These are phyloP conservation scores for Sclerodermus sp. DNA, from an alignment of 2,888 invertebrate species.

Conservation along the genomic window DNA sequence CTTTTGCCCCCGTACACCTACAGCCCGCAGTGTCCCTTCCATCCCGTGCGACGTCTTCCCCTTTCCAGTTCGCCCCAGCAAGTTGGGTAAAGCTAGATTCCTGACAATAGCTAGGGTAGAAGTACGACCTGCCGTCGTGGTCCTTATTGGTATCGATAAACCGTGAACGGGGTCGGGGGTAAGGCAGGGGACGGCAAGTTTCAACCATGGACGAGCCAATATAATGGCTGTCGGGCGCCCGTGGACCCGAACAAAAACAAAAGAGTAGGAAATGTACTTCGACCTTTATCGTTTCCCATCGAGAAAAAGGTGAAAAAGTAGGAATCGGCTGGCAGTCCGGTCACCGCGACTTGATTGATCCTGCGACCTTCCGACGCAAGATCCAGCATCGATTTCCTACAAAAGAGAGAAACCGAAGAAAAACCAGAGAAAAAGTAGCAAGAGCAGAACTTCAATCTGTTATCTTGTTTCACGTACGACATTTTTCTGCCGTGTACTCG, in stretches of 20 bases:
- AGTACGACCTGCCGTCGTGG: constrained; percentile 18
- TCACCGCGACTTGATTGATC: constrained; percentile 18
- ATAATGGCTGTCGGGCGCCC: constrained; percentile 26
- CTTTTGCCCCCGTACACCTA: constrained; percentile 3
- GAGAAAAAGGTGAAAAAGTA: constrained; percentile 13
- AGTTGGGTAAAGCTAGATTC: constrained; percentile 18
- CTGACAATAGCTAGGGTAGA: constrained; percentile 25
- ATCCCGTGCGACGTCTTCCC: not conserved
- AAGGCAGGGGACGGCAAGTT: constrained; percentile 5
- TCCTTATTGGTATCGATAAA: constrained; percentile 48
- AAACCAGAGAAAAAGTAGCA: not conserved
- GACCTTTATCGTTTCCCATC: constrained; percentile 16
- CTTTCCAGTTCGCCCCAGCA: constrained; percentile 6
- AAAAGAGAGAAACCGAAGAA: constrained; percentile 2
- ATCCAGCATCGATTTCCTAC: no score
- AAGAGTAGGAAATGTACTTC: constrained; percentile 15
- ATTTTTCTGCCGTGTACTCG: no score
- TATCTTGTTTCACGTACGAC: no score
- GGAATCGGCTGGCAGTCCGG: constrained; percentile 16
- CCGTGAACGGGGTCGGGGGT: constrained; percentile 13
- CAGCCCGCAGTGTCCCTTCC: not conserved
- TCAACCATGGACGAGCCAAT: constrained; percentile 16
- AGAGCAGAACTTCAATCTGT: no score
- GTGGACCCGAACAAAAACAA: not conserved
- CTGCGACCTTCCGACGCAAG: not conserved